A percentile compares a stretch with the other conserved stretches of the same genome.
Conservation (phyloP, 23 tunicate genomes). For the Diplosoma virens region DNA sequence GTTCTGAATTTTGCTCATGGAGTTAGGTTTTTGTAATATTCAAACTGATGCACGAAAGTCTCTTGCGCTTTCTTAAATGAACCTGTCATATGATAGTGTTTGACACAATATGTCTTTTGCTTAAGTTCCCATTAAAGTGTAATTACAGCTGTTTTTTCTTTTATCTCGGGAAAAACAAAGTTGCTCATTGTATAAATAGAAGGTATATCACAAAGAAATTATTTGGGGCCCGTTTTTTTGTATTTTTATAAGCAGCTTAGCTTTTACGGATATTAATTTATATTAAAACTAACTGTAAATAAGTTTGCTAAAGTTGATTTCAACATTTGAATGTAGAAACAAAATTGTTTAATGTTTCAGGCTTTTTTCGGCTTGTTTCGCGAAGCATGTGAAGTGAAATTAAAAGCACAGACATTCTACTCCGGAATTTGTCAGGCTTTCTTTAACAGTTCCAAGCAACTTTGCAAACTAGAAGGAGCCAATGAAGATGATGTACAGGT, state of each 20-base stretch:
- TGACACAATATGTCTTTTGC: not conserved
- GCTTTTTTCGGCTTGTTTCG: conserved; percentile 33
- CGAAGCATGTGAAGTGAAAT: conserved; percentile 38
- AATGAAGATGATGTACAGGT: conserved; percentile 46
- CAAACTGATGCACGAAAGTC: not conserved
- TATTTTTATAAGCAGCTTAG: no score
- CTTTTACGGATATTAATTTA: no score
- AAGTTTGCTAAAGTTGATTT: no score
- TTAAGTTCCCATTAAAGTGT: not conserved
- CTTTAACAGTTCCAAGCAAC: conserved; percentile 38
- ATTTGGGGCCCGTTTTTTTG: not conserved
- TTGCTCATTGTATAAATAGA: not conserved
- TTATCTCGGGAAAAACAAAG: not conserved
- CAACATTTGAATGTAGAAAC: no score
- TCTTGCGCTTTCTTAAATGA: not conserved
- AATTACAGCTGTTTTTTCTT: not conserved
- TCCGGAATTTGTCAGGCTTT: conserved; percentile 50
- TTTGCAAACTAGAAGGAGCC: conserved; percentile 39
- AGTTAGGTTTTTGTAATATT: not conserved
- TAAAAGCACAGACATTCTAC: conserved; percentile 17
- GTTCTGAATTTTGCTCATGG: not conserved
- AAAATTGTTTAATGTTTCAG: no score
- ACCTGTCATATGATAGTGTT: not conserved
- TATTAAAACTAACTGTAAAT: no score
- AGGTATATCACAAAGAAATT: not conserved